Base-by-base conservation (phyloP, 2,113 vertebrate genomes). In the Pandion haliaetus region DNA sequence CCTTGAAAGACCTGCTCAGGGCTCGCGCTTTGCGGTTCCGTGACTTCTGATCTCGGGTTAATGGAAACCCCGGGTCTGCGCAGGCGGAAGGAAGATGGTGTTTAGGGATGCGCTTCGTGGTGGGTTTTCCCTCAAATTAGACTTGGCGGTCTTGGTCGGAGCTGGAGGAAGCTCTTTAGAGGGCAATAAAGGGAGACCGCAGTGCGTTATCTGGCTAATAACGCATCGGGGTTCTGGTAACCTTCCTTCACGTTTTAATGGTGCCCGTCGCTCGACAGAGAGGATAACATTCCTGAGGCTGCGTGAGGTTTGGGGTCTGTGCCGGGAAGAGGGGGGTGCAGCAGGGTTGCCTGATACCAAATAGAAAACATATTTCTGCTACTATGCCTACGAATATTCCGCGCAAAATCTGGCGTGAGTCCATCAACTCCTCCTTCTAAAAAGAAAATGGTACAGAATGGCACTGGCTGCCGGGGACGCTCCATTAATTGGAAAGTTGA, bases 21-120 rank as follows among this genome's bases (percentile, higher is more conserved):
- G 50, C 36, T 76, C 2, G 1, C 6, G 40, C 59, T 24, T 4
- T 24, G 62, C 52, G 26, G 6, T 67, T 55, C 32, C 29, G 1
- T 1, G 1, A 2, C 65, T 71, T 78, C 62, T 52, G 31, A 15
- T 52, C 28, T 17, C 0, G 0, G 42, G 9, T 10, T 38, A 3
- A 3, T 23, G 79, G 45, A 26, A 66, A 34, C 5, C 18, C 44
- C 1, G 8, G 31, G 18, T 40, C 32, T 3, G 9, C 29, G 61
- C 47, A 34, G 63, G 25, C 6, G 32, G 74, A 17, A 45, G 62
- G 49, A 67, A 31, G 42, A 0, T 31, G 21, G 13, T 47, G 77
- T 52, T 90, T 16, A 12, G 78, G 81, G 81, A 20, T 67, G 59
- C 5, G 1, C 25, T 66, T 52, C 3, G 0, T 9, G 14, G 34